Evolutionary conservation across 1,140 invertebrate species (phyloP), one percentile per base, ranked within the genome.

Genomic region (Notospermus geniculatus): DNA sequence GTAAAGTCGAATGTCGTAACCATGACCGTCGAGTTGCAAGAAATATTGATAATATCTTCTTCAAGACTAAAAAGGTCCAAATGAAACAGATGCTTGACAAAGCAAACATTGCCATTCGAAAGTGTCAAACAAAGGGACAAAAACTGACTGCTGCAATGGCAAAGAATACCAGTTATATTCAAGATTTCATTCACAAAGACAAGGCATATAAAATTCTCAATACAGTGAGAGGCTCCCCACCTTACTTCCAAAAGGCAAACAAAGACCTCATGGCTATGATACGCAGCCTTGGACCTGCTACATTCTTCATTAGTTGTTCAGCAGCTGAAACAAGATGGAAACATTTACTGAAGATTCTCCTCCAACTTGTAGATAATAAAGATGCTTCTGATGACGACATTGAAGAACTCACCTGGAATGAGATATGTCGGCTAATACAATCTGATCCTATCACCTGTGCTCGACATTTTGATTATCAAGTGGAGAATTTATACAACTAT

Each of bases 181-280:
- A 61, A 13, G 29, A 64, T 46, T 52, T 70, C 11, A 61, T 66
- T 1, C 62, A 56, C 23, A 17, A 36, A 27, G 65, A 71, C 46
- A 59, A 68, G 58, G 69, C 56, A 13, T 69, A 65, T 59, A 66
- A 55, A 54, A 50, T 66, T 43, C 43, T 71, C 9, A 55, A 59
- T 32, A 63, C 54, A 15, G 19, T 71, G 13, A 55, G 69, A 56
- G 62, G 62, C 13, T 62, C 62, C 13, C 69, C 66, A 25, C 63
- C 66, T n/a, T 70, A 70, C 50, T 61, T 68, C 19, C 55, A 61
- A 23, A 29, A 50, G 43, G 60, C 23, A 1, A 25, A 65, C 32
- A 67, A 67, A 56, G 65, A 67, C 54, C 27, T 69, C 2, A 64
- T 69, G 62, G 65, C 65, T 2, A 69, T 69, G 65, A 39, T 69